Conservation (phyloP, 2,888 invertebrate genomes). For the Drosophila affinis region DNA sequence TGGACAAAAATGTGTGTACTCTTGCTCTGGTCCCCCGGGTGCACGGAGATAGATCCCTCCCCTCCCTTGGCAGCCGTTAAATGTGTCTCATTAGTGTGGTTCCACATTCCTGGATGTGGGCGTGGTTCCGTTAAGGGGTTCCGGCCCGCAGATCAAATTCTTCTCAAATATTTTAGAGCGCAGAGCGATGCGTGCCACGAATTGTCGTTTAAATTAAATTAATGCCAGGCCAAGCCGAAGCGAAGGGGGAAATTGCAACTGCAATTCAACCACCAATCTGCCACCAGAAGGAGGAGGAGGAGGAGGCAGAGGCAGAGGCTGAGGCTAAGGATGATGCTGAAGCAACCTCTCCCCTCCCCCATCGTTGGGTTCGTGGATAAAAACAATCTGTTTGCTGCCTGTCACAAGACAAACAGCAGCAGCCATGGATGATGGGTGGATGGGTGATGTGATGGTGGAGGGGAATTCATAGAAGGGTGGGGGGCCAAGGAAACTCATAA, state of each 20-base stretch:
- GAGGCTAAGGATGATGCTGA: not conserved
- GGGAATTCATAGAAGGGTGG: no score
- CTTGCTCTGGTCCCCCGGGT: constrained; percentile 12
- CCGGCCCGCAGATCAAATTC: constrained; percentile 36
- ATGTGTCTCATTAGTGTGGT: constrained; percentile 73
- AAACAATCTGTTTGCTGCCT: constrained; percentile 76
- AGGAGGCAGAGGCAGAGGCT: not conserved
- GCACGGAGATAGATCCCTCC: not conserved
- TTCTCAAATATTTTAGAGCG: constrained; percentile 30
- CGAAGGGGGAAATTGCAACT: constrained; percentile 57
- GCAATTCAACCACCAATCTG: constrained; percentile 41
- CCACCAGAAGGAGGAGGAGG: not conserved
- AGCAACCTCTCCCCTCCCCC: constrained; percentile 24
- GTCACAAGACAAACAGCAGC: constrained; percentile 68
- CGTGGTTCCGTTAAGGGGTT: constrained; percentile 30
- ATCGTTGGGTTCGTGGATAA: constrained; percentile 39
- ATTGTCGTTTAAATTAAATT: constrained; percentile 79
- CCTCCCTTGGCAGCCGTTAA: constrained; percentile 40
- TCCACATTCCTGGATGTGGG: constrained; percentile 53
- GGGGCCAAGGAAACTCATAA: constrained; percentile 66
- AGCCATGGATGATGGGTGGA: constrained; percentile 3
- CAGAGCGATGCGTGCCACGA: constrained; percentile 50
- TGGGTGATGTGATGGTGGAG: no score
- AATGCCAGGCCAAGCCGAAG: constrained; percentile 52
- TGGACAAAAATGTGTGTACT: constrained; percentile 40